Evolutionary conservation across 2,113 vertebrate species (phyloP).

Genomic region (Halichoerus grypus): DNA sequence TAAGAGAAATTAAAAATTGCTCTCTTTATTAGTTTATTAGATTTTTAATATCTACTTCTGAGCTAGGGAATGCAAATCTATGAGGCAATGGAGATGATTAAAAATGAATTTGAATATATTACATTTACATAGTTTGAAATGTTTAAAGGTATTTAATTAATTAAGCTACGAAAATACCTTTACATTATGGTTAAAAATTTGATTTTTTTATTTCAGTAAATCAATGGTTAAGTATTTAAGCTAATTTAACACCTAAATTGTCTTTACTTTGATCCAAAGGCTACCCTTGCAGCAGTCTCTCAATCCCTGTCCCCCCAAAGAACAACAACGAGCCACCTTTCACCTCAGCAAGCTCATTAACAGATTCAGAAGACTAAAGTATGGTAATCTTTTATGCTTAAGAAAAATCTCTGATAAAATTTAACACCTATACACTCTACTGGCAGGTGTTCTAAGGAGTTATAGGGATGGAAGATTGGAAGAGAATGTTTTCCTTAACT

Average conservation of each 20-base stretch:
- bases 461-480: not conserved
- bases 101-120: slow-evolving; percentile 26
- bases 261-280: not conserved
- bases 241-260: not conserved
- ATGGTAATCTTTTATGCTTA: not conserved
- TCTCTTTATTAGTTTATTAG: not conserved
- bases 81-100: not conserved
- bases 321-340: not conserved
- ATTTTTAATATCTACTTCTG: not conserved
- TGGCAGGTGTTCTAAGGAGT: not conserved
- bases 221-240: not conserved
- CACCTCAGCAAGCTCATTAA: not conserved
- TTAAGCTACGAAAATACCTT: not conserved
- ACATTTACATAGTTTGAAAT: not conserved
- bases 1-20: not conserved
- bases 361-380: not conserved
- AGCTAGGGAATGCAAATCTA: not conserved
- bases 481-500: not conserved
- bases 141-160: not conserved
- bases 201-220: not conserved
- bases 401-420: not conserved
- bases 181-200: not conserved
- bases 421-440: not conserved
- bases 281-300: not conserved
- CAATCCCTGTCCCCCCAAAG: not conserved